Conservation (phyloP, 2,797 vertebrate species). For the Yasuhikotakia modesta region DNA sequence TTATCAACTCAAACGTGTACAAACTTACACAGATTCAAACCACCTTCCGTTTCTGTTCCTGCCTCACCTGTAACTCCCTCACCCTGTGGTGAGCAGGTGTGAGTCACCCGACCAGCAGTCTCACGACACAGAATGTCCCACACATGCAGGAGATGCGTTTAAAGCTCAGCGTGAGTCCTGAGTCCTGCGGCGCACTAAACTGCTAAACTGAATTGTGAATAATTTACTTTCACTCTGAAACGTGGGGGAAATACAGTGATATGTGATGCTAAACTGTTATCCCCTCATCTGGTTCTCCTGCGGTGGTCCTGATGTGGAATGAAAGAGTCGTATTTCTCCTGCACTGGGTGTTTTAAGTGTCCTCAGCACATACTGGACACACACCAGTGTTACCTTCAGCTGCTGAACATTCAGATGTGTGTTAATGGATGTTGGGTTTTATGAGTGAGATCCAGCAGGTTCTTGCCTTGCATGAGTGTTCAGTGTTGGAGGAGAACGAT, state of each 20-base stretch:
- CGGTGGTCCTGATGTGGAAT: too few species aligned
- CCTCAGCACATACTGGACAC: not conserved
- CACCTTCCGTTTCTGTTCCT: slow-evolving; percentile 37
- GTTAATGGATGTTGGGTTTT: not conserved
- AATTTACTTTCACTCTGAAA: too few species aligned
- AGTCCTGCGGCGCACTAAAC: too few species aligned
- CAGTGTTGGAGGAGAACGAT: too few species aligned
- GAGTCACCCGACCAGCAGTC: slow-evolving; percentile 23
- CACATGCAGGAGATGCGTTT: slow-evolving; percentile 22
- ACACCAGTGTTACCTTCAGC: slow-evolving; percentile 5
- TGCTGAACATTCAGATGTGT: not conserved
- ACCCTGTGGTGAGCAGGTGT: slow-evolving; percentile 42
- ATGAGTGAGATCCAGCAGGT: too few species aligned
- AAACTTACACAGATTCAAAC: slow-evolving; percentile 5
- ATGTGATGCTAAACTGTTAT: too few species aligned
- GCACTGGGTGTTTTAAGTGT: not conserved
- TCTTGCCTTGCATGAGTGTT: too few species aligned
- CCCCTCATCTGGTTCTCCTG: not conserved
- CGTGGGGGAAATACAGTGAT: too few species aligned
- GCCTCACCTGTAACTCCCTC: slow-evolving; percentile 48
- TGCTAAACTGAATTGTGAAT: too few species aligned
- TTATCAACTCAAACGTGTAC: slow-evolving; percentile 72
- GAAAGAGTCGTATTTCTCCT: not conserved
- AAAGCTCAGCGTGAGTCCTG: slow-evolving; percentile 33
- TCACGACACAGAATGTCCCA: slow-evolving; percentile 17